Evolutionary conservation across 2,888 invertebrate genomes (phyloP).

Genomic region (Seira musarum): DNA sequence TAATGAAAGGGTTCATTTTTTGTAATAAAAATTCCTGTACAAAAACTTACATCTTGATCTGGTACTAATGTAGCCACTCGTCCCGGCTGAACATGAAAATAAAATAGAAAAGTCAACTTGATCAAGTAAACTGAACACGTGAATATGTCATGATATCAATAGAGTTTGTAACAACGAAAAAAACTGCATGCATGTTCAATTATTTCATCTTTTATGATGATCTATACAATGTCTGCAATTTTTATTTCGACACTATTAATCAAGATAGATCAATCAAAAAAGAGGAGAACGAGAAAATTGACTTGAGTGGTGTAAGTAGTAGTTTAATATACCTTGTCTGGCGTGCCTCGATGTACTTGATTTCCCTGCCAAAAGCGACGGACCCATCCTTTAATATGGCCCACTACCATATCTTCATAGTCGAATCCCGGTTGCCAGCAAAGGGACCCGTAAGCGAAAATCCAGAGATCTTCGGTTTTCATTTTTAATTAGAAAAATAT

Average conservation of each 20-base stretch:
- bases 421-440: slow-evolving; percentile 66
- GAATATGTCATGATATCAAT: slow-evolving; percentile 30
- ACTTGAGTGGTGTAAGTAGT: too few species aligned
- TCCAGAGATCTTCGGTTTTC: slow-evolving; percentile 63
- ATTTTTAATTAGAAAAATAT: slow-evolving; percentile 16
- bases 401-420: slow-evolving; percentile 64
- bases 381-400: slow-evolving; percentile 64
- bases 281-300: too few species aligned
- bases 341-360: slow-evolving; percentile 75
- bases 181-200: too few species aligned
- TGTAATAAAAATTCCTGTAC: too few species aligned
- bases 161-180: too few species aligned
- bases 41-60: slow-evolving; percentile 61
- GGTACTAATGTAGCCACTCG: slow-evolving; percentile 66
- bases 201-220: too few species aligned
- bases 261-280: too few species aligned
- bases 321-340: slow-evolving; percentile 77
- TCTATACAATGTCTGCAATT: too few species aligned
- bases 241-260: too few species aligned
- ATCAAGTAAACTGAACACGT: slow-evolving; percentile 32
- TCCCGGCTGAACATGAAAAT: slow-evolving; percentile 63
- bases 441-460: slow-evolving; percentile 65
- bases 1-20: too few species aligned
- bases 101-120: too few species aligned
- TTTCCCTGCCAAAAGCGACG: slow-evolving; percentile 67